Evolutionary conservation across 2,113 vertebrate species (phyloP).

Genomic region (Asarcornis scutulata): DNA sequence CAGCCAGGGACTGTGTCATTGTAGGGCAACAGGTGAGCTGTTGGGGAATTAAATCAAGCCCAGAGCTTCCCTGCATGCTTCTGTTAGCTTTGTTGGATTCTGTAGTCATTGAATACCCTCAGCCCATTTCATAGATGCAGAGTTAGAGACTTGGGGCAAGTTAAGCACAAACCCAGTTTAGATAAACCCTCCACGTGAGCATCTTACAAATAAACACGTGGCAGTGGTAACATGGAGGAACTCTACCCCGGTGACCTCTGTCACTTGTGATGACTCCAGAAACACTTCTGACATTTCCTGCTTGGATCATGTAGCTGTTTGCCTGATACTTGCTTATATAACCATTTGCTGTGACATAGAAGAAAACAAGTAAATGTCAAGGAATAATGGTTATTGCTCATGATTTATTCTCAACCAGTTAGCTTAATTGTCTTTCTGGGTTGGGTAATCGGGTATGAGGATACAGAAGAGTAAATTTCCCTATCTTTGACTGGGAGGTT

Average conservation of each 20-base stretch:
- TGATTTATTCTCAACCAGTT: background rate
- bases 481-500: background rate
- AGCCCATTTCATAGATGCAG: rapidly evolving
- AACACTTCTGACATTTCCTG: background rate
- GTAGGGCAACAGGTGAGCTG: background rate
- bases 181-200: background rate
- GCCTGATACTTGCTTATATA: background rate
- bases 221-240: background rate
- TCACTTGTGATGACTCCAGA: background rate
- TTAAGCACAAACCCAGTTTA: background rate
- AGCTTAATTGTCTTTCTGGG: constrained; percentile 9
- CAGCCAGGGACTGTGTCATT: rapidly evolving
- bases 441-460: background rate
- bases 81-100: background rate
- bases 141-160: background rate
- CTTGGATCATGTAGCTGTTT: background rate
- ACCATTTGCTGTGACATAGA: background rate
- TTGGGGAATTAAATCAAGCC: background rate
- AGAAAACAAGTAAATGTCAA: background rate
- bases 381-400: background rate
- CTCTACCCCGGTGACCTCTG: background rate
- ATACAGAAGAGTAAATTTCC: background rate
- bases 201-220: background rate
- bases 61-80: background rate
- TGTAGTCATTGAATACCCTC: background rate